A percentile compares a stretch with the other conserved stretches of the same genome.
Conservation (phyloP, 2,888 invertebrate genomes). For the Dastarcus helophoroides region DNA sequence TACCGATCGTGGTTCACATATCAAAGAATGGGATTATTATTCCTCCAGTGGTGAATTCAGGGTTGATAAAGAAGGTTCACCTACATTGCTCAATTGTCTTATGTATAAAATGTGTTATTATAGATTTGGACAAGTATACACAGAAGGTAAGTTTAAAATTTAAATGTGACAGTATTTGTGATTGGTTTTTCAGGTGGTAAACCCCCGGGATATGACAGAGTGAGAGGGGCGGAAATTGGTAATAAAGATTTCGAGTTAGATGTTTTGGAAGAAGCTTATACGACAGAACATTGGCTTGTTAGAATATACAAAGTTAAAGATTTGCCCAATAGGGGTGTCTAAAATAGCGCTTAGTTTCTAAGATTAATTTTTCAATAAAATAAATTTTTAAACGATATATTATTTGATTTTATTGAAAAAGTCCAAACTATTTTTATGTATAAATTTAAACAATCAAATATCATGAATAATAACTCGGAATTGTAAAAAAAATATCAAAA, state of each 20-base stretch:
- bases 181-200: constrained; percentile 50
- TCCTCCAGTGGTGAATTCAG: constrained; percentile 92
- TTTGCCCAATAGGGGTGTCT: constrained; percentile 77
- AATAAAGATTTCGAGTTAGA: constrained; percentile 97
- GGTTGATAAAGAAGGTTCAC: constrained; percentile 89
- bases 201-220: constrained; percentile 92
- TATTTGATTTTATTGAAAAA: no score
- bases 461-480: no score
- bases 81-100: constrained; percentile 84
- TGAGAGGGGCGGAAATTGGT: constrained; percentile 94
- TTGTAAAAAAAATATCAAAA: no score
- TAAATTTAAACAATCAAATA: no score
- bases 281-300: constrained; percentile 98
- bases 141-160: constrained; percentile 63
- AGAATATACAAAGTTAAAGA: constrained; percentile 97
- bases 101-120: constrained; percentile 99
- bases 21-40: constrained; percentile 95
- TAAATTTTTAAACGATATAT: no score
- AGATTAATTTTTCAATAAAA: no score
- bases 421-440: no score
- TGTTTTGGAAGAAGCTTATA: constrained; percentile 98
- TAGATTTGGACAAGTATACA: constrained; percentile 91
- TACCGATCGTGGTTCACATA: constrained; percentile 87
- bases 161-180: not conserved
- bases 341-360: no score